These are phyloP conservation scores for Pangasius djambal DNA, from an alignment of 2,797 vertebrate species.

Conservation along the genomic window DNA sequence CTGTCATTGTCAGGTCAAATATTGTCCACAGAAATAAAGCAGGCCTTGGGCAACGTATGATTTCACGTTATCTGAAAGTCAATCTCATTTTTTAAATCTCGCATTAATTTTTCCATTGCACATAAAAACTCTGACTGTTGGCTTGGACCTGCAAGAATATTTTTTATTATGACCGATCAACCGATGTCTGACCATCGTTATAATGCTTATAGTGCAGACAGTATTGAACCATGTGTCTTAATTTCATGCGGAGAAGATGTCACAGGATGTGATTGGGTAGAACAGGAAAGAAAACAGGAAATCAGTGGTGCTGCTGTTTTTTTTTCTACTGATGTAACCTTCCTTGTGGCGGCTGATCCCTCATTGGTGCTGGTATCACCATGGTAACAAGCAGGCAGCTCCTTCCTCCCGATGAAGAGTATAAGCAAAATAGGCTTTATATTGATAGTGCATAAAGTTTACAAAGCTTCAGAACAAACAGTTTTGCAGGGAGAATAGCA, in stretches of 20 bases:
- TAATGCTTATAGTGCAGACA: conserved; percentile 6
- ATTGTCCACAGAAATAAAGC: not conserved
- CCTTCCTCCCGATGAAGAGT: not conserved
- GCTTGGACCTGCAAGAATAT: not conserved
- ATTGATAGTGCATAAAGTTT: not conserved
- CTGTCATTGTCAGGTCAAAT: not conserved
- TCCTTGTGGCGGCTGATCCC: conserved; percentile 31
- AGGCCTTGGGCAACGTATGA: not conserved
- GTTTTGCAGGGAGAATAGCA: not conserved
- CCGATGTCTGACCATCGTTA: not conserved
- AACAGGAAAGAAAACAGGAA: conserved; percentile 69
- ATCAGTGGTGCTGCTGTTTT: conserved; percentile 48
- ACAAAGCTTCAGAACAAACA: not conserved
- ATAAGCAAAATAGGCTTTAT: not conserved
- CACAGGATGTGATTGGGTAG: conserved; percentile 59
- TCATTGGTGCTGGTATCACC: conserved; percentile 54
- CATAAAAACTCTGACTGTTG: not conserved
- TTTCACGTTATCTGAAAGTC: not conserved
- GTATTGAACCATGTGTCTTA: conserved; percentile 29
- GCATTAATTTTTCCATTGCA: not conserved
- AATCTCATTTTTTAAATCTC: not conserved
- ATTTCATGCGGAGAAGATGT: conserved; percentile 47
- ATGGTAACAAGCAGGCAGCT: conserved; percentile 52
- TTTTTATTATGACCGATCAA: not conserved
- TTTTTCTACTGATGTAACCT: conserved; percentile 47